These are phyloP conservation scores for Epizoanthus rinbou DNA, from an alignment of 92 coral and sea anemone species.

Conservation along the genomic window DNA sequence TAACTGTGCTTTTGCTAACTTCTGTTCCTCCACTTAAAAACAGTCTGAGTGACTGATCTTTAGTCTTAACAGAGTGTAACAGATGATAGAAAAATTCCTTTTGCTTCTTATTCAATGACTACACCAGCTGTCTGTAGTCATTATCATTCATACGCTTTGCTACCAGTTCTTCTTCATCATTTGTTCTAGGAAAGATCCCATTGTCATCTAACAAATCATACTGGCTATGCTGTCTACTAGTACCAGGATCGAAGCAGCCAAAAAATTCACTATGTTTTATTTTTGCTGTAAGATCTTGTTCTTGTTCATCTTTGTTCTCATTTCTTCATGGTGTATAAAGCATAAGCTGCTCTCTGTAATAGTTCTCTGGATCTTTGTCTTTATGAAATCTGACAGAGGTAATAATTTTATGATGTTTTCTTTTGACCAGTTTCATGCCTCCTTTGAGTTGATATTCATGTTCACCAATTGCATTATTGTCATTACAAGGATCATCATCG, in stretches of 20 bases:
- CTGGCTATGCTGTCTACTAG: slow-evolving; percentile 29
- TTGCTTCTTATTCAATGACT: slow-evolving; percentile 31
- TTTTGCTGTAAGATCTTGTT: slow-evolving; percentile 33
- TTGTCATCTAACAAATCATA: slow-evolving; percentile 42
- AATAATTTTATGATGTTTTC: slow-evolving; percentile 36
- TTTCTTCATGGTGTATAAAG: slow-evolving; percentile 61
- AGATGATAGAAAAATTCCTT: slow-evolving; percentile 46
- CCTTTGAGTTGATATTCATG: slow-evolving; percentile 7
- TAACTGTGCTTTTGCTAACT: slow-evolving; percentile 57
- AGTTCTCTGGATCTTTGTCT: slow-evolving; percentile 53
- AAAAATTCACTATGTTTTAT: slow-evolving; percentile 32
- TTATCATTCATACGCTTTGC: slow-evolving; percentile 26
- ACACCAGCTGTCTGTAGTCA: slow-evolving; percentile 41
- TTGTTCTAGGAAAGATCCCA: slow-evolving; percentile 35
- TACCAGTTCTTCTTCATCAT: slow-evolving; percentile 40
- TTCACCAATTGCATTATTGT: slow-evolving; percentile 11
- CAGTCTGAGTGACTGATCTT: slow-evolving; percentile 44
- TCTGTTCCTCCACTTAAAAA: slow-evolving; percentile 74
- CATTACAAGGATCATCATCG: neutral
- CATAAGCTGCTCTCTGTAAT: slow-evolving; percentile 56
- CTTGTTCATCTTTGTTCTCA: slow-evolving; percentile 48
- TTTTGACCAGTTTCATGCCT: slow-evolving; percentile 46
- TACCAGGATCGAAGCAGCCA: slow-evolving; percentile 47
- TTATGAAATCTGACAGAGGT: slow-evolving; percentile 50
- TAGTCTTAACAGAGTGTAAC: slow-evolving; percentile 20